Conservation (phyloP, 2,888 invertebrate genomes). For the Brenthis hecate region DNA sequence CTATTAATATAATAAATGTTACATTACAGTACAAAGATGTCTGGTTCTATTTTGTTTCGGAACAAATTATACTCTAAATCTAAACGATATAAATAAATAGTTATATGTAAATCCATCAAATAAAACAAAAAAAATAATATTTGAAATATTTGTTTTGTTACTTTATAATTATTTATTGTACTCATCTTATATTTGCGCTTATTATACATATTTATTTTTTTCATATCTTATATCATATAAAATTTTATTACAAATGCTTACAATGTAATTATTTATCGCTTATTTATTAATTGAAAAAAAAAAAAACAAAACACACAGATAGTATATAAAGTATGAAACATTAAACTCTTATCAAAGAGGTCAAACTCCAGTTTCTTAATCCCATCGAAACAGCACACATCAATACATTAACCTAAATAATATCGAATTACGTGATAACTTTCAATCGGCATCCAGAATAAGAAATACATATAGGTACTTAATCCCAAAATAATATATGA, state of each 20-base stretch:
- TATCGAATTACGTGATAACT: conserved; percentile 21
- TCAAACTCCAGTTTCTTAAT: conserved; percentile 25
- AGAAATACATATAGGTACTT: neutral
- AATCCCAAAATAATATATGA: conserved; percentile 14
- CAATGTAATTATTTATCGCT: no score
- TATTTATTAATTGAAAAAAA: no score
- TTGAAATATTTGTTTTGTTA: no score
- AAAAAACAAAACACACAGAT: neutral
- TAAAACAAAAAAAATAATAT: no score
- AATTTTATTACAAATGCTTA: no score
- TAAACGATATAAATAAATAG: no score
- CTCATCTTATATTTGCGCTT: no score
- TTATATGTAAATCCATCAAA: no score
- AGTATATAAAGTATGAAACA: neutral
- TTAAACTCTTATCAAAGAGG: conserved; percentile 21
- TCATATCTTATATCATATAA: no score
- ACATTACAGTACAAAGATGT: neutral
- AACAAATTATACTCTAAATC: neutral
- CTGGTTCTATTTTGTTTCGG: neutral
- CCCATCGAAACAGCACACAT: conserved; percentile 17
- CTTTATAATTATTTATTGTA: no score
- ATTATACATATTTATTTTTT: no score
- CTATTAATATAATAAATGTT: conserved; percentile 5
- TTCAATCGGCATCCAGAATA: conserved; percentile 5
- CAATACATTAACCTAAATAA: conserved; percentile 26